phyloP scores from a whole-genome alignment of 1,140 invertebrate species.

The Chymomyza costata region DNA sequence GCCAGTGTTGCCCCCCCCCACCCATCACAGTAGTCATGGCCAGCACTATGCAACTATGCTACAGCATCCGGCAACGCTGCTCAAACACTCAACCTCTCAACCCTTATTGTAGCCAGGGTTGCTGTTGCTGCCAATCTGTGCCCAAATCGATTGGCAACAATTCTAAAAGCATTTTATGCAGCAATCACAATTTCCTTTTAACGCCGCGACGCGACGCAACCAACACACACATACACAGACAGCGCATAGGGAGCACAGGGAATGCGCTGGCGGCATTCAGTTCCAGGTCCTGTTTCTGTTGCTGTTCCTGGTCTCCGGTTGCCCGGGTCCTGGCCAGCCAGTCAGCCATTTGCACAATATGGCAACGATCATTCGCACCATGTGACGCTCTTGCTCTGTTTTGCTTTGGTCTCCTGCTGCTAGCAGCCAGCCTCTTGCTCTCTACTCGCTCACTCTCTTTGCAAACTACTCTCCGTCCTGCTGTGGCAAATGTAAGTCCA shows the following conservation, averaged over 20 bases:
- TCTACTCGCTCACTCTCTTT: too few species aligned
- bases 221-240: conserved; percentile 23
- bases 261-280: too few species aligned
- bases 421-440: conserved; percentile 4
- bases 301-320: too few species aligned
- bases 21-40: too few species aligned
- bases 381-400: conserved; percentile 41
- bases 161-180: conserved; percentile 72
- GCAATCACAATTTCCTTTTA: conserved; percentile 71
- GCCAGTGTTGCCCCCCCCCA: conserved; percentile 15
- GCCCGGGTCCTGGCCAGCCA: conserved; percentile 15
- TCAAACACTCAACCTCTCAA: too few species aligned
- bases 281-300: too few species aligned
- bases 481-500: background rate
- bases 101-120: too few species aligned
- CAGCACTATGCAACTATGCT: too few species aligned
- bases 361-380: conserved; percentile 65
- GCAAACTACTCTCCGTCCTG: too few species aligned
- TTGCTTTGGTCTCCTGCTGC: conserved; percentile 52
- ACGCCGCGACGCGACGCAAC: conserved; percentile 27
- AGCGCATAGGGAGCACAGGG: conserved; percentile 9
- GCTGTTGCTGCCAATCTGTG: conserved; percentile 55
- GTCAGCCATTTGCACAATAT: conserved; percentile 62
- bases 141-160: conserved; percentile 68
- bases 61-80: conserved; percentile 9